Evolutionary conservation across 2,797 vertebrate species (phyloP), one percentile per base, ranked within the genome.

Genomic region (Urocyon cinereoargenteus): DNA sequence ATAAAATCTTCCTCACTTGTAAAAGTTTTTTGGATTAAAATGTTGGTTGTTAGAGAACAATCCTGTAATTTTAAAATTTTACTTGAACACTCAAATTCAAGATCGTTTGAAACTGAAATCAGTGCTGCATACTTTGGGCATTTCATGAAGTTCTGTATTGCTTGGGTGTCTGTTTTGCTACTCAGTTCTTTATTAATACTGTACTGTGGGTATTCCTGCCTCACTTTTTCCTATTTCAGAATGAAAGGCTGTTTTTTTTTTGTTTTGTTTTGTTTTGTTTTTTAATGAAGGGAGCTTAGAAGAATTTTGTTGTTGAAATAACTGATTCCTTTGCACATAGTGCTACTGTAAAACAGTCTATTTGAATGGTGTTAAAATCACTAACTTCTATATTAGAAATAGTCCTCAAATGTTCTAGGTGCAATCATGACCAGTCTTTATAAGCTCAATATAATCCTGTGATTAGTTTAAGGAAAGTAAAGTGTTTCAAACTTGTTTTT

Each of bases 381-480:
- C 12, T 82, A 45, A 11, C 8, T 86, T n/a, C 5, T 83, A 2
- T 70, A 49, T 3, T 89, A 15, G 45, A 88, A 51, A 78, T 77
- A 85, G 11, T 22, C 13, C 21, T 83, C 72, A 64, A 86, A 77
- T 59, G 21, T 93, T 68, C 62, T 78, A 83, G 45, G 11, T 28
- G 2, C 0, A 90, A 75, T 62, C 34, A 13, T 28, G 86, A 26
- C 26, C 70, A 85, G 31, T 28, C 8, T 81, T 66, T n/a, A 22
- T 14, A 96, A 68, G 10, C 57, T 75, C 49, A 73, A 21, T 62
- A 64, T 73, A 73, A n/a, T 86, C 66, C 53, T 31, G 21, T 77
- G 62, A 87, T 36, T 91, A 73, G 62, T 64, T 95, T 12, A 19
- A 90, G n/a, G 68, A 66, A 95, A 86, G 72, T 1, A 24, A 92